Evolutionary conservation across 2,888 invertebrate species (phyloP), one percentile per base, ranked within the genome.

Genomic region (Liopterus haemorrhoidalis): DNA sequence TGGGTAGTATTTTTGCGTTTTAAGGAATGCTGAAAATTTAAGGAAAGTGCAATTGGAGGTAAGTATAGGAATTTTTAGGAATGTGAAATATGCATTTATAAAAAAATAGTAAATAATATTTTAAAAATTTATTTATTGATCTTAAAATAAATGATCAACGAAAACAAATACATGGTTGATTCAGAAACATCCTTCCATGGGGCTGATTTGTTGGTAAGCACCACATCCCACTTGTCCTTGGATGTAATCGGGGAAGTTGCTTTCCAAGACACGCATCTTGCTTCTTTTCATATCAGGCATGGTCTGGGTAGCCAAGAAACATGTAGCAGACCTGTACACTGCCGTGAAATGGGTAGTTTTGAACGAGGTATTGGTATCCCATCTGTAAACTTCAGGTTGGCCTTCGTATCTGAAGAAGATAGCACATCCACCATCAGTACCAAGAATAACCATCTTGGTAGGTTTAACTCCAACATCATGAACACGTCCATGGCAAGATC

Each of bases 161-260:
- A n/a, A n/a, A n/a, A n/a, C n/a, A n/a, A n/a, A n/a, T n/a, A 14
- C 28, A 9, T 33, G n/a, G 53, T 54, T 5, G 30, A 51, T 31
- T 52, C 52, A 21, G 50, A 46, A 38, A 57, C 53, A 50, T 49
- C 64, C 56, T 22, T 52, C 54, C 54, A 60, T 54, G 16, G 59
- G 35, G 16, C 48, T 52, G 11, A 77, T 60, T 36, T 74, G 71
- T 57, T 78, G 78, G 25, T 74, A 69, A 27, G 74, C 74, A 2
- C 78, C 78, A 55, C 78, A 78, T 16, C 79, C 80, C 25, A 78
- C 74, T 14, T 73, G 75, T 50, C 74, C 73, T 49, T 74, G 71
- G 60, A 80, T 72, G 55, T 70, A 81, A 64, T 79, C 79, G 1
- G 73, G 75, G 62, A 79, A 80, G 61, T 79, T 80, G 54, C 78